Base-by-base conservation (phyloP, 1,140 invertebrate genomes). In the Maconellicoccus hirsutus region DNA sequence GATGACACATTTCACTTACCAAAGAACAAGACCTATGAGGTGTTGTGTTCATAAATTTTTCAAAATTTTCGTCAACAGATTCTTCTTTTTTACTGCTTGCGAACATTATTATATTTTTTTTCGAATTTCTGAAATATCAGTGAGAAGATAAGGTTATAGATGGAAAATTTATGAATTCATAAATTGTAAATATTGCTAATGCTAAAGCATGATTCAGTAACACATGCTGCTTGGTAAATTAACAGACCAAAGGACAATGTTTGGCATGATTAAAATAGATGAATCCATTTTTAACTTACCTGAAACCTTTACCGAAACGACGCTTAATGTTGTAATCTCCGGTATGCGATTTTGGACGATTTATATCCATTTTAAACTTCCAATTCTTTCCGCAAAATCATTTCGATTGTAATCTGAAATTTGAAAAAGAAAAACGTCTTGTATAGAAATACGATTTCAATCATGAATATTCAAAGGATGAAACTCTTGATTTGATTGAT, bases 281-380 rank as follows among this genome's bases (percentile, higher is more conserved):
- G n/a, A n/a, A n/a, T n/a, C n/a, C n/a, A n/a, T n/a, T n/a, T n/a
- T 16, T 8, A 6, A 66, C 61, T 22, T 4, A 66, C 61, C 61
- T 66, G 25, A 66, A 66, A 66, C 61, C 61, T 66, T 66, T 66
- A 22, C 61, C 61, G 16, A 66, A 66, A 10, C 61, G 61, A 1
- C 61, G 61, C 25, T 66, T 66, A 16, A 66, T 66, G 21, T 23
- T 66, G 61, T 66, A 66, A 66, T 66, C 61, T 66, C 61, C 61
- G 25, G 61, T 66, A 66, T 66, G 61, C 10, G 61, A 66, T 66
- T 66, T 66, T 23, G 61, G 61, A 25, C 61, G 61, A 26, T 4
- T 25, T 1, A 22, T 19, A 12, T 66, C 61, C 61, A 66, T 66
- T 52, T 52, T 52, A 52, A 3, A 19, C 12, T 3, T 6, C 42